Conservation (phyloP, 2,797 vertebrate genomes). For the Ptychadena robeensis region DNA sequence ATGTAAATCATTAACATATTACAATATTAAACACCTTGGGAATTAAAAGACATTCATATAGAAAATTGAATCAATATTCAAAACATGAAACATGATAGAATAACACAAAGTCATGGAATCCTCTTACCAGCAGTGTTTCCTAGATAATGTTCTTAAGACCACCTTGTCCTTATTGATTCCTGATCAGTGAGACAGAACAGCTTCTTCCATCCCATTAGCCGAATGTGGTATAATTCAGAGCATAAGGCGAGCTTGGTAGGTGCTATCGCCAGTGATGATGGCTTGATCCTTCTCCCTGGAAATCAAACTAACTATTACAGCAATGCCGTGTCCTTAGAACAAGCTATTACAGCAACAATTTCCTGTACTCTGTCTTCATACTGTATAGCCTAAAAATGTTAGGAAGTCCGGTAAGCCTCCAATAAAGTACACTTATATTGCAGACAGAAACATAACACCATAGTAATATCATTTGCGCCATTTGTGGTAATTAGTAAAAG, state of each 20-base stretch:
- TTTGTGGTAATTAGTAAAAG: neutral
- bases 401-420: neutral
- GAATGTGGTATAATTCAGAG: neutral
- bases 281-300: neutral
- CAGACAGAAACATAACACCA: neutral
- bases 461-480: neutral
- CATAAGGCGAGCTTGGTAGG: neutral
- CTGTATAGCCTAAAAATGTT: neutral
- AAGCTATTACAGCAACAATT: too few relatives aligned
- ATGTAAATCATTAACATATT: neutral
- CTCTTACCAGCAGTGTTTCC: neutral
- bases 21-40: neutral
- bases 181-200: conserved; percentile 4
- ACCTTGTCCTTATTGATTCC: neutral
- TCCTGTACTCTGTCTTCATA: neutral
- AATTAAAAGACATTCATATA: neutral
- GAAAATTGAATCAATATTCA: neutral
- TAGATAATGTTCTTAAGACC: neutral
- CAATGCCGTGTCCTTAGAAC: neutral
- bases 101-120: neutral
- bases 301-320: neutral
- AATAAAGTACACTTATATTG: neutral
- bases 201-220: neutral
- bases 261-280: neutral
- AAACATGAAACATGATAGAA: neutral